A percentile compares a stretch with the other conserved stretches of the same genome.
Evolutionary conservation across 2,113 vertebrate genomes (phyloP).

Genomic region (Apteryx owenii): DNA sequence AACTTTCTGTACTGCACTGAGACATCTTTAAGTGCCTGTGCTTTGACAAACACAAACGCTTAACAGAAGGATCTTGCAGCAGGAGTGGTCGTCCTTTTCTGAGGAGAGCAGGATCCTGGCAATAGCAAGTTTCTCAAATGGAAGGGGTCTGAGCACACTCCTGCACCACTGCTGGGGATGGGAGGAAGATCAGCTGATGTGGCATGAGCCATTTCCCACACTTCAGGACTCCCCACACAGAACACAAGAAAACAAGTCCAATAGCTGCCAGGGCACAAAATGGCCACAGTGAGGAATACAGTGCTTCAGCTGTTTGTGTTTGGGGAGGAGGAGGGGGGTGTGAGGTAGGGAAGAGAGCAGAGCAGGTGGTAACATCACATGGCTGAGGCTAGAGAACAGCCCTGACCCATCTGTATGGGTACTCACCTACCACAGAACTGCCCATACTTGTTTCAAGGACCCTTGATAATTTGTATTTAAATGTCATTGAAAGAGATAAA

Average conservation of each 20-base stretch:
- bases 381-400: not conserved
- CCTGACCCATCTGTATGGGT: rapidly evolving
- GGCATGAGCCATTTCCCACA: rapidly evolving
- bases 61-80: not conserved
- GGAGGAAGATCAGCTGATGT: not conserved
- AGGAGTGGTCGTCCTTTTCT: rapidly evolving
- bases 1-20: not conserved
- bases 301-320: not conserved
- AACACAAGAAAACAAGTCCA: no score
- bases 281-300: rapidly evolving
- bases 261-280: not conserved
- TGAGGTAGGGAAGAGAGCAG: not conserved
- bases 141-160: not conserved
- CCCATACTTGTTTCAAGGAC: rapidly evolving
- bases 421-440: not conserved
- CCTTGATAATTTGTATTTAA: not conserved
- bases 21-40: rapidly evolving
- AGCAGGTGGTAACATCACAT: rapidly evolving
- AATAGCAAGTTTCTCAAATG: not conserved
- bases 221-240: not conserved
- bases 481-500: not conserved
- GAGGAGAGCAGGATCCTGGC: not conserved
- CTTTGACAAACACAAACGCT: rapidly evolving
- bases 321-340: no score
- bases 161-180: not conserved